phyloP scores from a whole-genome alignment of 2,797 vertebrate genomes.

The Astyanax mexicanus region DNA sequence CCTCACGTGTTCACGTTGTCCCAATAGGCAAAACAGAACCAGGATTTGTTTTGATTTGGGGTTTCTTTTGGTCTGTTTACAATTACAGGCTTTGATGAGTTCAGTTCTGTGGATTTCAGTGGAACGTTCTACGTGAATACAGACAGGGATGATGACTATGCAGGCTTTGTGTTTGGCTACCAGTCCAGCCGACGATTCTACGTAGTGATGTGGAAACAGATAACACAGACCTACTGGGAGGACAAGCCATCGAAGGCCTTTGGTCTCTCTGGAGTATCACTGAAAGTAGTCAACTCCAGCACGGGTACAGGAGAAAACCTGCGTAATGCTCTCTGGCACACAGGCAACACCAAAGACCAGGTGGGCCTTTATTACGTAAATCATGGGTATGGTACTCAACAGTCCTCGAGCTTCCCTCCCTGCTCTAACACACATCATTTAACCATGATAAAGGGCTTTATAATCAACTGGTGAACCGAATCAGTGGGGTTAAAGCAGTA shows the following conservation, averaged over 20 bases:
- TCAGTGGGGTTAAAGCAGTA: neutral
- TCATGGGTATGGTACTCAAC: neutral
- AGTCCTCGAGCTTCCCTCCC: conserved; percentile 6
- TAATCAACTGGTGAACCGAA: neutral
- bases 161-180: conserved; percentile 94
- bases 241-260: conserved; percentile 91
- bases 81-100: conserved; percentile 88
- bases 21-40: too few species aligned
- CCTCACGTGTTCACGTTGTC: neutral
- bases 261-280: conserved; percentile 91
- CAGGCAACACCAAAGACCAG: conserved; percentile 93
- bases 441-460: neutral
- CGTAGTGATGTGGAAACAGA: conserved; percentile 98
- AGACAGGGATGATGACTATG: conserved; percentile 94
- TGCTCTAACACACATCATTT: neutral
- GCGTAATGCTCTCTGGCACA: conserved; percentile 97
- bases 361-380: conserved; percentile 66
- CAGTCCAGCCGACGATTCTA: conserved; percentile 97
- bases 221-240: conserved; percentile 97
- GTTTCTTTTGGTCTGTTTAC: neutral
- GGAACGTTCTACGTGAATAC: conserved; percentile 97
- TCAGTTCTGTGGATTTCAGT: conserved; percentile 94
- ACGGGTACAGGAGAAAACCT: conserved; percentile 92
- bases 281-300: conserved; percentile 96
- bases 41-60: neutral